These are phyloP conservation scores for Sebastes schlegelii DNA, from an alignment of 2,113 vertebrate genomes.

Conservation along the genomic window DNA sequence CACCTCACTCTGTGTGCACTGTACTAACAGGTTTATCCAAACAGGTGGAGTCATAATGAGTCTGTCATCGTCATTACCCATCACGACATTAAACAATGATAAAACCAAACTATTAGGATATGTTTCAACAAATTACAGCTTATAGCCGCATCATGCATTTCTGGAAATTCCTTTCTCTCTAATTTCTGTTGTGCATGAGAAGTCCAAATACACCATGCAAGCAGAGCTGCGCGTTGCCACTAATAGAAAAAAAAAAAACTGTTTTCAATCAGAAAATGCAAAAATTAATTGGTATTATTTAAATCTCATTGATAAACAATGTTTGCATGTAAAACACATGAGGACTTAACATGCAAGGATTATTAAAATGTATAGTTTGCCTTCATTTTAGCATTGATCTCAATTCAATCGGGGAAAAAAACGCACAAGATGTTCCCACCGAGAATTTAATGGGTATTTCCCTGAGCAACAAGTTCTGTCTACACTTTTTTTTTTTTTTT, in stretches of 20 bases:
- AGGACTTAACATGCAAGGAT: background rate
- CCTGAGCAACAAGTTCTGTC: slow-evolving; percentile 68
- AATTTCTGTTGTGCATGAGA: background rate
- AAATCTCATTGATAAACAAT: background rate
- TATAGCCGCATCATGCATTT: no score
- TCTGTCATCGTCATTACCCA: no score
- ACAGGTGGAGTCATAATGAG: background rate
- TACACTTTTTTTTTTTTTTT: slow-evolving; percentile 9
- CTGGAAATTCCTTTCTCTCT: background rate
- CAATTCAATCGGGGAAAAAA: background rate
- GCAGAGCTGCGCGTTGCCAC: slow-evolving; percentile 9
- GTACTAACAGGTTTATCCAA: background rate
- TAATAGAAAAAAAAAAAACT: background rate
- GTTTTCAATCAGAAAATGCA: background rate
- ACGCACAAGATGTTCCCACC: slow-evolving; percentile 21
- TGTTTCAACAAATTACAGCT: no score
- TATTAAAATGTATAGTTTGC: background rate
- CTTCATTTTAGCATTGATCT: background rate
- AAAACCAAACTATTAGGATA: no score
- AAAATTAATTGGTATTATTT: background rate
- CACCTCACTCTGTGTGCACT: background rate
- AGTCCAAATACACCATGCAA: background rate
- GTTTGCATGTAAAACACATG: background rate
- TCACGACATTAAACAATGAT: no score
- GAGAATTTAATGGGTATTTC: slow-evolving; percentile 10